Evolutionary conservation across 2,113 vertebrate genomes (phyloP).

Genomic region (Carassius auratus): DNA sequence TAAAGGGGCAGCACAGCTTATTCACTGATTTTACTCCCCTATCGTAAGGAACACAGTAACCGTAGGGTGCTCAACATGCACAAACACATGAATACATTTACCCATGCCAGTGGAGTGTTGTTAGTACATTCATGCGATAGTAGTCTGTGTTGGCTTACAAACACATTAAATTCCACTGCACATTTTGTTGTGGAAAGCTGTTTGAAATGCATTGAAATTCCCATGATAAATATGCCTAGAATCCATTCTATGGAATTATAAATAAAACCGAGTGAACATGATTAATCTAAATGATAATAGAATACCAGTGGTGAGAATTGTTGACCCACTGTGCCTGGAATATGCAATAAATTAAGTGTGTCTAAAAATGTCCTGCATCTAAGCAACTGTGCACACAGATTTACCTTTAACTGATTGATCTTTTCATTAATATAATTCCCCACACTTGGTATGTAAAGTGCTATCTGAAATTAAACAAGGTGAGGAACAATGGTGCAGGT

Average conservation of each 20-base stretch:
- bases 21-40: background rate
- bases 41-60: background rate
- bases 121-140: constrained; percentile 9
- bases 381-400: constrained; percentile 24
- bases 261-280: constrained; percentile 76
- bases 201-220: constrained; percentile 73
- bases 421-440: constrained; percentile 38
- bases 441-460: background rate
- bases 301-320: constrained; percentile 73
- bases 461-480: background rate
- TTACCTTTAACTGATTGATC: constrained; percentile 39
- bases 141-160: constrained; percentile 18
- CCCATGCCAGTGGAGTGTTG: constrained; percentile 8
- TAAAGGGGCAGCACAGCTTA: background rate
- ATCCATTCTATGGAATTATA: constrained; percentile 73
- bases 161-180: constrained; percentile 42
- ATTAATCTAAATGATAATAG: constrained; percentile 76
- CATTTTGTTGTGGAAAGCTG: constrained; percentile 50
- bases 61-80: background rate
- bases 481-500: background rate
- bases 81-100: constrained; percentile 18
- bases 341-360: constrained; percentile 66
- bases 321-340: constrained; percentile 64
- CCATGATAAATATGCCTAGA: constrained; percentile 70
- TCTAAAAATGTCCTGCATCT: constrained; percentile 35